phyloP scores from a whole-genome alignment of 1,140 invertebrate genomes.

The Solen grandis region DNA sequence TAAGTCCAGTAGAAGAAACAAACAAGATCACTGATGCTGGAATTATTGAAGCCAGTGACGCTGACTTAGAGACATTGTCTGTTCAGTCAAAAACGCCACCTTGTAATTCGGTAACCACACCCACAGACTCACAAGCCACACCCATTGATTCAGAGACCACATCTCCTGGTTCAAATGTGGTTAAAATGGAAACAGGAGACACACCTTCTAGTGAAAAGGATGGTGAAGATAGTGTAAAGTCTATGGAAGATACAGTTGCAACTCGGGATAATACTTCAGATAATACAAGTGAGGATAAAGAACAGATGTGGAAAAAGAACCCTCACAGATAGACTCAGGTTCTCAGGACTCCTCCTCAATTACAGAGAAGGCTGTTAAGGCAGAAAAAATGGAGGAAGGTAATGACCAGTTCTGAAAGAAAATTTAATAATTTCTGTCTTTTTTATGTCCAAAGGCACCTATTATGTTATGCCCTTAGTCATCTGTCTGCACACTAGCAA shows the following conservation, averaged over 20 bases:
- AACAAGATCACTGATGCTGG: not conserved
- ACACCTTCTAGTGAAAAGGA: conserved; percentile 17
- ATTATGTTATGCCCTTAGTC: too few species aligned
- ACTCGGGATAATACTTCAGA: not conserved
- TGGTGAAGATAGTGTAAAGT: not conserved
- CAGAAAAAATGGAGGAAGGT: too few species aligned
- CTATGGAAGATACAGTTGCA: not conserved
- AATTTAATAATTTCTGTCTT: too few species aligned
- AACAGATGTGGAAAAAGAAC: not conserved
- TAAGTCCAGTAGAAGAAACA: not conserved
- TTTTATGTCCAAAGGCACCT: too few species aligned
- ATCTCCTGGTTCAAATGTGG: not conserved
- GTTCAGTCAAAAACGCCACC: not conserved
- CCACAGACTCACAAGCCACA: not conserved
- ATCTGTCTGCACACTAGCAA: too few species aligned
- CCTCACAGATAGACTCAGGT: not conserved
- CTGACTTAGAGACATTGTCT: not conserved
- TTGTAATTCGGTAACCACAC: not conserved
- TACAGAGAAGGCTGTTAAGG: not conserved
- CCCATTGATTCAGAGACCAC: not conserved
- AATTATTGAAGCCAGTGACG: not conserved
- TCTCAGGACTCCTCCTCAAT: not conserved
- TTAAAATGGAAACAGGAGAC: not conserved
- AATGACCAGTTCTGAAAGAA: too few species aligned
- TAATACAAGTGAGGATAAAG: conserved; percentile 5